Base-by-base conservation (phyloP, 2,888 invertebrate species). In the Anarsia innoxiella region DNA sequence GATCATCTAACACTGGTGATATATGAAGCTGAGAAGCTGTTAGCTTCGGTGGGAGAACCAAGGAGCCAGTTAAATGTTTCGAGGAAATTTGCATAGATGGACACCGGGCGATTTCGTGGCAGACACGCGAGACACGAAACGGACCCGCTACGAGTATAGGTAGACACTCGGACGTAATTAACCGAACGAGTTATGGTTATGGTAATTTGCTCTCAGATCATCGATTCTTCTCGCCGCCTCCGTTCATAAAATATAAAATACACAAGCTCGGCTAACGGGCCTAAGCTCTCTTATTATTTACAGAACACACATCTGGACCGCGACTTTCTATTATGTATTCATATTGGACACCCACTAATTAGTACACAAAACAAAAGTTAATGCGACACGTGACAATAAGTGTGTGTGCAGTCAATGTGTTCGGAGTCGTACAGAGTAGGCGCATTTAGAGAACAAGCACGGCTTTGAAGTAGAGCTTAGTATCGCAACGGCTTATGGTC, bases 21-120 rank as follows among this genome's bases (percentile, higher is more conserved):
- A 52, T 50, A 61, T 59, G 56, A 66, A 61, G 64, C 56, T 52
- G 56, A 53, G 56, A 54, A 60, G 60, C 62, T 66, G 67, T 64
- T 60, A 57, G 61, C 53, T 53, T 53, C 59, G 59, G 66, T 67
- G 60, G 68, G 68, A 69, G 56, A 66, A 63, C 66, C 64, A 65
- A 69, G 66, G 63, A 67, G 69, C 69, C 66, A 65, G 75, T 74
- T 76, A 76, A 80, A 77, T 69, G 73, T 69, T 84, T 83, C 80
- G 66, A 66, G 66, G 79, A 80, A 78, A 84, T 83, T 82, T 80
- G 82, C 84, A 83, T 84, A 83, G 80, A 83, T 82, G 74, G 77
- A 74, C 70, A 71, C 69, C 66, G 70, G 56, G 66, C 66, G 78
- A 78, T 77, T 72, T 59, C 56, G 62, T 55, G 49, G 53, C 51